Base-by-base conservation (phyloP, 1,140 invertebrate species). In the Trypoxylus dichotomus region DNA sequence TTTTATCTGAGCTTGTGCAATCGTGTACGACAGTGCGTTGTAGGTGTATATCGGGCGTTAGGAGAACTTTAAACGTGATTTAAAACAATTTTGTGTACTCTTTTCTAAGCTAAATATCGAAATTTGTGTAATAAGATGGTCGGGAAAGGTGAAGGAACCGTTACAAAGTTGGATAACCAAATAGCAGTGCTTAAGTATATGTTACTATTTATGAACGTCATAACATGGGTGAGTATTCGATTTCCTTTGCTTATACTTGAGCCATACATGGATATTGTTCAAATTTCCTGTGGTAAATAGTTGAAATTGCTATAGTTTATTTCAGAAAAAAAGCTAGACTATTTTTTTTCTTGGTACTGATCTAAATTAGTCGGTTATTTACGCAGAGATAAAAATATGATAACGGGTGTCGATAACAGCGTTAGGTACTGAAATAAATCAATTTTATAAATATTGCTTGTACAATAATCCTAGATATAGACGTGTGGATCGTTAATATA, bases 141-240 rank as follows among this genome's bases (percentile, higher is more conserved):
- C 27, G 84, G 84, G 71, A 83, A 81, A 79, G 83, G 83, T 3
- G 82, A 83, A 27, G 83, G 81, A 24, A 82, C 79, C 47, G 76
- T 83, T 68, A 25, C 78, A 1, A 85, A 82, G 72, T 80, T 86
- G 78, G 84, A 83, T 58, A 83, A 84, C 76, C 84, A 85, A 72
- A 86, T 86, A 75, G 79, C 80, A 1, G 80, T 83, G 27, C 74
- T 86, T 74, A 86, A 85, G 79, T 86, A 84, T 79, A 78, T 84
- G 37, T 41, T 86, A 41, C 68, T 86, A 8, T 85, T 85, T 75
- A 82, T 79, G 42, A 86, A 86, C 77, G 79, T 82, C n/a, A 80
- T 85, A 25, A 75, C 79, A 78, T 83, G 83, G 82, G 85, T 86
- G 79, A 84, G 85, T 85, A n/a, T n/a, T 27, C 15, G 43, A 68